phyloP scores from a whole-genome alignment of 2,113 vertebrate species.

The Misgurnus mizolepis region DNA sequence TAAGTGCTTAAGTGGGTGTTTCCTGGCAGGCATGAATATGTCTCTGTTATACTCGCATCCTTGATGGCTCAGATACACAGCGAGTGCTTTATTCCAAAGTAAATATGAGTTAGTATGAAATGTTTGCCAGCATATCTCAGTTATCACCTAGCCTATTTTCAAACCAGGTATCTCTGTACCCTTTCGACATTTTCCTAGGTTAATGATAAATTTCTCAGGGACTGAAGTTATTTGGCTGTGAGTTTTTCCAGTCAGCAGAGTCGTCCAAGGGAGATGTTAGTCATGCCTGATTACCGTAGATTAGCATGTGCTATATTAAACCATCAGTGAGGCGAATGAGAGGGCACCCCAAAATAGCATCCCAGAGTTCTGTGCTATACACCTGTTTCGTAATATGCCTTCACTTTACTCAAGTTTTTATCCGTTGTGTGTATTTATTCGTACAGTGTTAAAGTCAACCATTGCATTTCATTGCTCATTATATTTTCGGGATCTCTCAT shows the following conservation, averaged over 20 bases:
- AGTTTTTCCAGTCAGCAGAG: constrained; percentile 30
- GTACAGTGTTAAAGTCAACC: background rate
- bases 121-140: background rate
- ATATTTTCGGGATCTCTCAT: background rate
- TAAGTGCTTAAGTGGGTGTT: constrained; percentile 19
- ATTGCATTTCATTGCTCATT: background rate
- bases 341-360: constrained; percentile 38
- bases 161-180: constrained; percentile 24
- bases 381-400: background rate
- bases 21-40: constrained; percentile 40
- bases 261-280: constrained; percentile 48
- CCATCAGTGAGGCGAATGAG: constrained; percentile 34
- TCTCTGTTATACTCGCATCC: constrained; percentile 15
- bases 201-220: constrained; percentile 24
- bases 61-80: constrained; percentile 33
- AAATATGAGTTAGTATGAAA: constrained; percentile 6
- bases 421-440: background rate
- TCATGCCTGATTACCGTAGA: constrained; percentile 50
- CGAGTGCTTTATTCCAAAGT: constrained; percentile 3
- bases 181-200: background rate
- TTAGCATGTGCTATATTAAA: constrained; percentile 53
- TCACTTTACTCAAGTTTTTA: background rate
- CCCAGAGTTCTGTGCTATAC: constrained; percentile 17
- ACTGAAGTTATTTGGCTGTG: constrained; percentile 25
- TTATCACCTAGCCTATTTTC: constrained; percentile 15